Evolutionary conservation across 2,113 vertebrate species (phyloP), one percentile per base, ranked within the genome.

Genomic region (Neodontobutis hainanensis): DNA sequence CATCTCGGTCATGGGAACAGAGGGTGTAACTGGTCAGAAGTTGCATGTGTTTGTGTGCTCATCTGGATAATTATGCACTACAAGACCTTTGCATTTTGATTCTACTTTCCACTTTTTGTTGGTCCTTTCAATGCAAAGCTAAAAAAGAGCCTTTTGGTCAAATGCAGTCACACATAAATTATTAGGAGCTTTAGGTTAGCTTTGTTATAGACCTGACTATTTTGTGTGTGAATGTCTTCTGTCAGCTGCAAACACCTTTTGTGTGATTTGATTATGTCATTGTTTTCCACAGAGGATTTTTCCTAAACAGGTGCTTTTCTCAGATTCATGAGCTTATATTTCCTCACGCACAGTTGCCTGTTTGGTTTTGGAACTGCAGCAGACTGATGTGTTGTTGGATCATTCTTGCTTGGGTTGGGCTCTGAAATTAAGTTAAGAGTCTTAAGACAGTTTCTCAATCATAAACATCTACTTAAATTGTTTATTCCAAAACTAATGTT

Each of bases 121-220:
- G 10, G 43, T 49, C 56, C 53, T 8, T 75, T 83, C 61, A 36
- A 32, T 0, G 55, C 53, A 5, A 46, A 53, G 59, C 60, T 65
- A 36, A 47, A 44, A 77, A 61, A 43, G 61, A 12, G 27, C 32
- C 63, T 80, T 84, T 85, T 83, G 67, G 78, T 84, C 69, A 85
- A 80, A 89, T 87, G 64, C 80, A 78, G 75, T 61, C 67, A 43
- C 70, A 55, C 77, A 49, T 64, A 57, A 45, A 59, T 45, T 66
- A n/a, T n/a, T 58, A 12, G 47, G 49, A 70, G 79, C 35, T 43
- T 56, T 61, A 50, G 45, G 50, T 57, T 47, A 11, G 32, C 12
- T 55, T 8, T 40, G 10, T 11, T 10, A 34, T 40, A 58, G 58
- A 70, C 45, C 6, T n/a, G 45, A 8, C 62, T 66, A 11, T 70